Percentiles rank a stretch among this genome's conserved stretches.
Conservation (phyloP, 2,113 vertebrate species). For the Mus pahari region DNA sequence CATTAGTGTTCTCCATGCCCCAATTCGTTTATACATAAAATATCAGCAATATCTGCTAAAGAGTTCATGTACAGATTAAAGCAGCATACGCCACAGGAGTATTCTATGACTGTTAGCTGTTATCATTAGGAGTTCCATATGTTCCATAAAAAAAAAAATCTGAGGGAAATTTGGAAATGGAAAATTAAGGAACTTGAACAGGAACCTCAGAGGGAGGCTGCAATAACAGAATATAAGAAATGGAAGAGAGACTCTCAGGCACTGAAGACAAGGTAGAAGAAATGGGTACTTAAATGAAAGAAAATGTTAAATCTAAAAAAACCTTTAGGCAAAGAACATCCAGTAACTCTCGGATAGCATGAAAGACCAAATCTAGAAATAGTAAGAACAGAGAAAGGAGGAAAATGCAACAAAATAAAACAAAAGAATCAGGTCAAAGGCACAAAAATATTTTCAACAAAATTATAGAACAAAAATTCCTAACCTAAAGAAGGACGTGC, state of each 20-base stretch:
- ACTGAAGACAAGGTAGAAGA: background rate
- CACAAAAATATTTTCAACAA: background rate
- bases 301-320: background rate
- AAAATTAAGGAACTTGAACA: background rate
- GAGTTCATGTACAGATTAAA: constrained; percentile 20
- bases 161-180: background rate
- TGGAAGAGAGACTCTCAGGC: background rate
- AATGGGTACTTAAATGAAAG: background rate
- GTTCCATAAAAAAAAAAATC: background rate
- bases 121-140: background rate
- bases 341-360: background rate
- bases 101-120: background rate
- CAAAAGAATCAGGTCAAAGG: background rate
- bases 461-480: background rate
- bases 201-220: background rate
- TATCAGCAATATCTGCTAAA: background rate
- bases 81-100: background rate
- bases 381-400: background rate
- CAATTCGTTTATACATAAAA: constrained; percentile 20
- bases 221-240: background rate
- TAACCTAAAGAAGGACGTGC: background rate
- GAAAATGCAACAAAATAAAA: background rate
- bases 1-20: constrained; percentile 2
- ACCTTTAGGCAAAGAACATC: background rate
- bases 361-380: background rate